phyloP scores from a whole-genome alignment of 2,888 invertebrate species.

The Apamea sordens region DNA sequence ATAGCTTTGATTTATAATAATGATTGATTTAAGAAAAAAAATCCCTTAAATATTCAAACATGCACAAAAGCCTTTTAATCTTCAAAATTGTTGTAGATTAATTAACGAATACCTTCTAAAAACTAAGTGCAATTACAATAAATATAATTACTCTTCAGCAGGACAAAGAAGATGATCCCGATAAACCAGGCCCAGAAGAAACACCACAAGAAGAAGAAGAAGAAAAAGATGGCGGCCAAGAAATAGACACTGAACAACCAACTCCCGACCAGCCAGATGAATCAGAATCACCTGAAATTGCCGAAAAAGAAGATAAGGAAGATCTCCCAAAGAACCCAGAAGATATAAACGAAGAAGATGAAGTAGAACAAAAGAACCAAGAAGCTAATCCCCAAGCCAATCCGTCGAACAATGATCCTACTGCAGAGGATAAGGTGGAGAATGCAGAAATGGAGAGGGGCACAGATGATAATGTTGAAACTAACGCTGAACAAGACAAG shows the following conservation, averaged over 20 bases:
- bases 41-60: not conserved
- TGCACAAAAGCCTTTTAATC: no score
- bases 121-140: not conserved
- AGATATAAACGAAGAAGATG: conserved; percentile 83
- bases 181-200: conserved; percentile 59
- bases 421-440: conserved; percentile 87
- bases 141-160: conserved; percentile 45
- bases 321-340: conserved; percentile 85
- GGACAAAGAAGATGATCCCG: conserved; percentile 70
- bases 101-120: not conserved
- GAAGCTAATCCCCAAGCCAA: conserved; percentile 89
- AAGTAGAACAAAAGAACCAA: conserved; percentile 83
- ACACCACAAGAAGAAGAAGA: conserved; percentile 60
- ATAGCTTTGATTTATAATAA: no score
- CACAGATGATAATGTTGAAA: conserved; percentile 87
- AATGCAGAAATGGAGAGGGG: conserved; percentile 87
- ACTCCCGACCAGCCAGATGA: conserved; percentile 75
- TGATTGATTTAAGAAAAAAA: no score
- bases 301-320: conserved; percentile 77
- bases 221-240: conserved; percentile 66
- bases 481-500: conserved; percentile 85
- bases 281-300: conserved; percentile 73
- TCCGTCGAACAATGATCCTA: conserved; percentile 86
- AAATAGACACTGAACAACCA: conserved; percentile 58
- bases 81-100: not conserved